These are phyloP conservation scores for Cantharis rufa DNA, from an alignment of 2,888 invertebrate genomes.

Conservation along the genomic window DNA sequence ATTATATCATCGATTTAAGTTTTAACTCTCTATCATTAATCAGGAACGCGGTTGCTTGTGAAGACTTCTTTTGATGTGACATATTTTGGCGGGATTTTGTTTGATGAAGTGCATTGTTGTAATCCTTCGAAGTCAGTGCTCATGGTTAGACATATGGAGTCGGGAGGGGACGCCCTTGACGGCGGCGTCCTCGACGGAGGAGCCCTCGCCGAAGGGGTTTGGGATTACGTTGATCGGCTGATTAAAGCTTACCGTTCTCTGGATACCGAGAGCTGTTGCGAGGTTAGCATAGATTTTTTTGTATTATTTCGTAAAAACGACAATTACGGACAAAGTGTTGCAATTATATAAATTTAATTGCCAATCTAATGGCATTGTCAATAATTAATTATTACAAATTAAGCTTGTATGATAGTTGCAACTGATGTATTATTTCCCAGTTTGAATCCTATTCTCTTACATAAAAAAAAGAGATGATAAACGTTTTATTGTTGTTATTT, in stretches of 20 bases:
- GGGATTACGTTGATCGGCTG: conserved; percentile 70
- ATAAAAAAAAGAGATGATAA: neutral
- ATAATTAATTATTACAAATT: neutral
- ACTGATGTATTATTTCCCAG: neutral
- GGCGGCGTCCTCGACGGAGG: conserved; percentile 55
- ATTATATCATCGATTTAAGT: neutral
- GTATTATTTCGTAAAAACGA: neutral
- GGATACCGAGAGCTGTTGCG: conserved; percentile 24
- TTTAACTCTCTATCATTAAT: neutral
- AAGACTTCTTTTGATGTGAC: neutral
- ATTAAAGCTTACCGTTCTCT: conserved; percentile 61
- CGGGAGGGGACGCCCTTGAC: conserved; percentile 59
- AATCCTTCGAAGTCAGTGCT: conserved; percentile 18
- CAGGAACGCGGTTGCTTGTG: neutral
- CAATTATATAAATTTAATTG: neutral
- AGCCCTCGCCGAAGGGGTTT: conserved; percentile 64
- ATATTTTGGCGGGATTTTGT: conserved; percentile 17
- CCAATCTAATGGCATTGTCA: neutral
- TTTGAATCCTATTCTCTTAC: neutral
- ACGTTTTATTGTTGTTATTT: neutral
- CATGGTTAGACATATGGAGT: conserved; percentile 53
- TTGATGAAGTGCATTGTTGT: neutral
- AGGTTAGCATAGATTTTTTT: conserved; percentile 2
- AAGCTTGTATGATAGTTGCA: neutral
- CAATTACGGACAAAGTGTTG: neutral